These are phyloP conservation scores for Pristionchus japonicus DNA, from an alignment of 2,888 invertebrate genomes.

Conservation along the genomic window DNA sequence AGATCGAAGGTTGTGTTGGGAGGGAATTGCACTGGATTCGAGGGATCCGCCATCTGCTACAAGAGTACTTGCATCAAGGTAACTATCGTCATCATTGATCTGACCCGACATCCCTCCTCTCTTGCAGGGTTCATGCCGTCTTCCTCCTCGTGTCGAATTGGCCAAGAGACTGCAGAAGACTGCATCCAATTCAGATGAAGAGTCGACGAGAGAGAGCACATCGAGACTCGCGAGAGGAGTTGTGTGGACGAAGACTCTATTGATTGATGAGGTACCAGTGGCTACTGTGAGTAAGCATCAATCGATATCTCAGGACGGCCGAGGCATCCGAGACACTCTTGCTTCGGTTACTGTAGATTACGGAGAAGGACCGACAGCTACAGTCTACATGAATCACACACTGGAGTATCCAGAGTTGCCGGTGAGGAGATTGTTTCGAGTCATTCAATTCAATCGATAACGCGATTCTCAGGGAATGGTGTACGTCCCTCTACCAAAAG, in stretches of 20 bases:
- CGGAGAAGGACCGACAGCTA: conserved; percentile 48
- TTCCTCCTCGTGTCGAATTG: conserved; percentile 46
- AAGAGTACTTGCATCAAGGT: conserved; percentile 69
- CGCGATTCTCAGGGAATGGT: conserved; percentile 60
- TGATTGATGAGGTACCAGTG: conserved; percentile 57
- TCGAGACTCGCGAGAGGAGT: conserved; percentile 16
- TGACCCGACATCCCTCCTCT: neutral
- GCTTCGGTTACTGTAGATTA: conserved; percentile 49
- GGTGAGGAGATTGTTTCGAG: conserved; percentile 38
- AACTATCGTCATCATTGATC: neutral
- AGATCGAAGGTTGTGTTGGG: conserved; percentile 59
- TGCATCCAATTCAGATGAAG: neutral
- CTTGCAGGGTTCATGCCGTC: conserved; percentile 47
- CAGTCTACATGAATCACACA: conserved; percentile 53
- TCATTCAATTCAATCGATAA: neutral
- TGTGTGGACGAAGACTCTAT: conserved; percentile 71
- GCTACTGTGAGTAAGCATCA: neutral
- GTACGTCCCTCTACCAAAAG: conserved; percentile 70
- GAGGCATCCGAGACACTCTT: conserved; percentile 1
- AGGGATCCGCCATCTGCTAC: conserved; percentile 69
- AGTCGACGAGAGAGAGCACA: neutral
- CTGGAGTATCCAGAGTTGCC: conserved; percentile 63
- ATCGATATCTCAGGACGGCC: conserved; percentile 31
- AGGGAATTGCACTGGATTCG: conserved; percentile 73
- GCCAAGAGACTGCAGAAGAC: conserved; percentile 34